Conservation (phyloP, 30 jellyfish, hydroid and myxozoan species). For the Aurelia coerulea region DNA sequence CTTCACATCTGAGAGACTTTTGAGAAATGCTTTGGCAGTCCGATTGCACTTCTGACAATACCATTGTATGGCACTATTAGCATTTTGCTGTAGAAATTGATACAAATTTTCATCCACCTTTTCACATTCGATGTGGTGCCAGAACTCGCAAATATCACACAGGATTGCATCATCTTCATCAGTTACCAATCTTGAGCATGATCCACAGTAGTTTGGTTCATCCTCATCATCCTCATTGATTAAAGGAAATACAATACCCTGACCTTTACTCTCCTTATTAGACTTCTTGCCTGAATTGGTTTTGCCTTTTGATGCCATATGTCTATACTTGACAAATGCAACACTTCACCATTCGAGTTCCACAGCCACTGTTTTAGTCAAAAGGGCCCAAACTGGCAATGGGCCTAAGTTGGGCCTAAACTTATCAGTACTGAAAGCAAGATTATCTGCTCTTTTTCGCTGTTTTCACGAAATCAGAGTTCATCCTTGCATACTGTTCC, state of each 20-base stretch:
- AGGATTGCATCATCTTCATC: slow-evolving; percentile 28
- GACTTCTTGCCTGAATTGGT: slow-evolving; percentile 13
- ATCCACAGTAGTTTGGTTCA: slow-evolving; percentile 28
- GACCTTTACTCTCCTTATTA: slow-evolving; percentile 22
- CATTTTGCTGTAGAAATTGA: slow-evolving; percentile 27
- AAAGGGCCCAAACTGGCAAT: slow-evolving; percentile 3
- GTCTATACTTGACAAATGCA: not conserved
- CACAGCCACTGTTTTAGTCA: not conserved
- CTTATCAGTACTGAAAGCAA: not conserved
- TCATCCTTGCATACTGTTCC: not conserved
- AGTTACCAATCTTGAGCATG: slow-evolving; percentile 17
- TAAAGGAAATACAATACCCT: slow-evolving; percentile 18
- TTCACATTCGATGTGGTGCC: slow-evolving; percentile 36
- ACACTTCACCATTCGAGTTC: too few relatives aligned
- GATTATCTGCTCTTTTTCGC: not conserved
- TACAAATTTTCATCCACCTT: slow-evolving; percentile 15
- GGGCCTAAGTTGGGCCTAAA: slow-evolving; percentile 1
- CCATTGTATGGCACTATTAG: slow-evolving; percentile 27
- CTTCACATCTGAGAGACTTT: slow-evolving; percentile 21
- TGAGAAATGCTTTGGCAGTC: slow-evolving; percentile 19
- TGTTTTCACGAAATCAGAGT: not conserved
- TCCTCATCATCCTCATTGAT: slow-evolving; percentile 4
- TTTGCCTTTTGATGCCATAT: slow-evolving; percentile 25
- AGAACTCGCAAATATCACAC: slow-evolving; percentile 22
- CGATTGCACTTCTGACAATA: slow-evolving; percentile 25